Conservation (phyloP, 1,140 invertebrate genomes). For the Drosophila burlai region DNA sequence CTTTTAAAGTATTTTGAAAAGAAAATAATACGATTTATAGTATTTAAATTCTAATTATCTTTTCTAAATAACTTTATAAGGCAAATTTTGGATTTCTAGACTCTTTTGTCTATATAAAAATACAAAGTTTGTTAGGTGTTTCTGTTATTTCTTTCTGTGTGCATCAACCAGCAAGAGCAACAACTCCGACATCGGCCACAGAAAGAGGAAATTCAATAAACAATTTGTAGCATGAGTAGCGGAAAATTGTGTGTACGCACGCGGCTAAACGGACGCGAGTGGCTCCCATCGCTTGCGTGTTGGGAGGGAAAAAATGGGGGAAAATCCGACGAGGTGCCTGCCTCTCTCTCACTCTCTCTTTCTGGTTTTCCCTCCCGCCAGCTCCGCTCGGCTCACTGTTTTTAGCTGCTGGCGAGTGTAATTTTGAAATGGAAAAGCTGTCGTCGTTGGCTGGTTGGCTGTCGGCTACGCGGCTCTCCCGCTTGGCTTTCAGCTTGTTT, state of each 20-base stretch:
- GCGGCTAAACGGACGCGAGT: constrained; percentile 75
- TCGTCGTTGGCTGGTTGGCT: constrained; percentile 44
- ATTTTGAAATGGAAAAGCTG: constrained; percentile 83
- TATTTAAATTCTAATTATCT: not conserved
- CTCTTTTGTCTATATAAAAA: not conserved
- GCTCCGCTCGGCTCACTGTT: constrained; percentile 6
- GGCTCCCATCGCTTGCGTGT: constrained; percentile 19
- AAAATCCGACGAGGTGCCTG: constrained; percentile 31
- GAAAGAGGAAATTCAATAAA: constrained; percentile 82
- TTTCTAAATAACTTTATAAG: not conserved
- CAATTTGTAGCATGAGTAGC: constrained; percentile 84
- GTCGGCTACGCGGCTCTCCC: constrained; percentile 36
- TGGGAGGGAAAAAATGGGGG: constrained; percentile 21
- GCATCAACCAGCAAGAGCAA: constrained; percentile 22
- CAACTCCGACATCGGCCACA: constrained; percentile 43
- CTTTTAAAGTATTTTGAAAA: not conserved
- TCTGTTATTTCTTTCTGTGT: not conserved
- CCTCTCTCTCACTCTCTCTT: not conserved
- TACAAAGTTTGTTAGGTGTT: too few relatives aligned
- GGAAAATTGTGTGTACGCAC: constrained; percentile 83
- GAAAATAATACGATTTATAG: not conserved
- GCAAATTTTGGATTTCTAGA: not conserved
- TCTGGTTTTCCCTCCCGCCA: constrained; percentile 7
- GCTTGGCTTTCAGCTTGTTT: constrained; percentile 71
- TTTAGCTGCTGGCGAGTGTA: constrained; percentile 46